A percentile compares a stretch with the other conserved stretches of the same genome.
phyloP scores from a whole-genome alignment of 2,888 invertebrate genomes.

The Tyria jacobaeae region DNA sequence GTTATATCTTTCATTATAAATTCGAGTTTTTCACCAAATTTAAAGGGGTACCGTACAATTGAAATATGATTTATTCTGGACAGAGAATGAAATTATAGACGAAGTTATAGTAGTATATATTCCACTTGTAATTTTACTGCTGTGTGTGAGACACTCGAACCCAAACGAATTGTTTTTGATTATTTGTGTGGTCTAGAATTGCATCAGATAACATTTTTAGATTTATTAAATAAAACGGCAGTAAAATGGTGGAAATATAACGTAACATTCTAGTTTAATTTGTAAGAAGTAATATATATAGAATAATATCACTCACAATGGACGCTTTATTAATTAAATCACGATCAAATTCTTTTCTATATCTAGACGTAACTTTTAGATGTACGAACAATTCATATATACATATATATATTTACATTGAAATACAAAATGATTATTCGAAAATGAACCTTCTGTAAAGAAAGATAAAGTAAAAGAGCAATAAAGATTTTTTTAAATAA shows the following conservation, averaged over 20 bases:
- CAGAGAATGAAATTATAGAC: neutral
- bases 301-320: conserved; percentile 58
- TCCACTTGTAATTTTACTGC: conserved; percentile 1
- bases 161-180: neutral
- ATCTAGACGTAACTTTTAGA: conserved; percentile 40
- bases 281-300: conserved; percentile 43
- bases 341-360: conserved; percentile 55
- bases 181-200: neutral
- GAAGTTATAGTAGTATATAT: neutral
- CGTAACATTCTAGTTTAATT: conserved; percentile 23
- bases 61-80: neutral
- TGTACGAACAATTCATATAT: conserved; percentile 43
- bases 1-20: neutral
- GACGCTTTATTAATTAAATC: conserved; percentile 61
- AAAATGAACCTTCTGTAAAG: neutral
- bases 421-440: neutral
- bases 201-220: no score
- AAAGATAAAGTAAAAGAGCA: neutral
- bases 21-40: neutral
- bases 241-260: conserved; percentile 8
- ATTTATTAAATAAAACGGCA: neutral
- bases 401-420: conserved; percentile 15
- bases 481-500: neutral
- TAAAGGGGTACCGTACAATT: neutral
- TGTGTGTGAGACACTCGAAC: neutral